phyloP scores from a whole-genome alignment of 2,888 invertebrate genomes.

The Mythimna ferrago region DNA sequence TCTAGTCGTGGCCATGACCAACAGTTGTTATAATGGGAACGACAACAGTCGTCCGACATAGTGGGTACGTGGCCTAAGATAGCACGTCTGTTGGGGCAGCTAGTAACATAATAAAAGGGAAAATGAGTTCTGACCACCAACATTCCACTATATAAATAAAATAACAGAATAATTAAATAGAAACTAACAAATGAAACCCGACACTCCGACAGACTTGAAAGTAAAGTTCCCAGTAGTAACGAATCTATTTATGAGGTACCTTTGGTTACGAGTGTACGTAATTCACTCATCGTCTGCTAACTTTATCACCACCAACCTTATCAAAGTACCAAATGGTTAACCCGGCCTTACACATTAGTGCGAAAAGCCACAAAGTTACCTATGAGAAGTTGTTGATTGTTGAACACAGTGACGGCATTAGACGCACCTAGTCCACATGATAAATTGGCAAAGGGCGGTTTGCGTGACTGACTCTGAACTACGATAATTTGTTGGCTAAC shows the following conservation, averaged over 20 bases:
- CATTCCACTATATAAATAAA: background rate
- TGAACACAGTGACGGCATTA: conserved; percentile 51
- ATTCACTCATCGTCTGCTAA: conserved; percentile 37
- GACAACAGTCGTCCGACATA: no score
- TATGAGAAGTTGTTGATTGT: conserved; percentile 40
- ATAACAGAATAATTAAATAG: conserved; percentile 8
- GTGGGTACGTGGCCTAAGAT: no score
- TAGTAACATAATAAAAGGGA: background rate
- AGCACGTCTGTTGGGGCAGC: no score
- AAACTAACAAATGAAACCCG: conserved; percentile 6
- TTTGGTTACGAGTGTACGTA: conserved; percentile 21
- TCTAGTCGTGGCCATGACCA: no score
- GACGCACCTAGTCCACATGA: conserved; percentile 62
- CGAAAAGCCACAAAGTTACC: conserved; percentile 40
- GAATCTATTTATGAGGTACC: conserved; percentile 11
- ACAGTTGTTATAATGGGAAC: no score
- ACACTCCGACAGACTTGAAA: conserved; percentile 15
- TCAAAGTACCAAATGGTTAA: conserved; percentile 31
- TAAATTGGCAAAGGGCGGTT: conserved; percentile 68
- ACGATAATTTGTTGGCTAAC: conserved; percentile 71
- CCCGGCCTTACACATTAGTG: conserved; percentile 20
- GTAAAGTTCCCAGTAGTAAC: conserved; percentile 28
- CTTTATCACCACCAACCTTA: conserved; percentile 33
- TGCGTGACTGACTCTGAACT: conserved; percentile 75
- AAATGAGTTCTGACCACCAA: background rate